These are phyloP conservation scores for Muscina levida DNA, from an alignment of 2,888 invertebrate species.

Conservation along the genomic window DNA sequence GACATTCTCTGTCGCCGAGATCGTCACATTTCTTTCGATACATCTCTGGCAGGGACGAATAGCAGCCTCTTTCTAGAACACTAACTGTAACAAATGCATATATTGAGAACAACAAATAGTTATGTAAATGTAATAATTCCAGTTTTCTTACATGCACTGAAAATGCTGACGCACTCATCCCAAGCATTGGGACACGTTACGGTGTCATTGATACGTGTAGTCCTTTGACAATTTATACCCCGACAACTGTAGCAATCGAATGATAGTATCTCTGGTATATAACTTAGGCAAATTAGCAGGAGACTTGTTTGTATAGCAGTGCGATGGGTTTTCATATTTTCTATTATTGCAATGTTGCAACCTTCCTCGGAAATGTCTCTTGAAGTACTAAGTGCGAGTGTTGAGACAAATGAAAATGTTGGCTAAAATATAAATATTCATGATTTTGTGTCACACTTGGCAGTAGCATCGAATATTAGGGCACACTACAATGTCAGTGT, in stretches of 20 bases:
- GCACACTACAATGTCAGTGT: background rate
- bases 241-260: slow-evolving; percentile 73
- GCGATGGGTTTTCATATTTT: slow-evolving; percentile 31
- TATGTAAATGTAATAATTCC: background rate
- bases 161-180: slow-evolving; percentile 77
- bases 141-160: slow-evolving; percentile 73
- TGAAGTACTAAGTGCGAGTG: slow-evolving; percentile 37
- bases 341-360: slow-evolving; percentile 21
- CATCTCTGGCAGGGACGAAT: slow-evolving; percentile 68
- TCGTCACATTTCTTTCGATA: slow-evolving; percentile 71
- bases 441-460: background rate
- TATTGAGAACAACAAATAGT: background rate
- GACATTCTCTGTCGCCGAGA: slow-evolving; percentile 69
- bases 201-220: slow-evolving; percentile 68
- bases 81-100: slow-evolving; percentile 67
- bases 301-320: background rate
- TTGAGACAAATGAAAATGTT: background rate
- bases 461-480: background rate
- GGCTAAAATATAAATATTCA: background rate
- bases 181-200: slow-evolving; percentile 71
- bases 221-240: slow-evolving; percentile 75
- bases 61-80: slow-evolving; percentile 74
- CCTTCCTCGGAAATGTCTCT: slow-evolving; percentile 34
- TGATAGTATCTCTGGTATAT: slow-evolving; percentile 36
- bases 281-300: slow-evolving; percentile 3